Evolutionary conservation across 1,140 invertebrate genomes (phyloP), one percentile per base, ranked within the genome.

Genomic region (Stegodyphus mimosarum): DNA sequence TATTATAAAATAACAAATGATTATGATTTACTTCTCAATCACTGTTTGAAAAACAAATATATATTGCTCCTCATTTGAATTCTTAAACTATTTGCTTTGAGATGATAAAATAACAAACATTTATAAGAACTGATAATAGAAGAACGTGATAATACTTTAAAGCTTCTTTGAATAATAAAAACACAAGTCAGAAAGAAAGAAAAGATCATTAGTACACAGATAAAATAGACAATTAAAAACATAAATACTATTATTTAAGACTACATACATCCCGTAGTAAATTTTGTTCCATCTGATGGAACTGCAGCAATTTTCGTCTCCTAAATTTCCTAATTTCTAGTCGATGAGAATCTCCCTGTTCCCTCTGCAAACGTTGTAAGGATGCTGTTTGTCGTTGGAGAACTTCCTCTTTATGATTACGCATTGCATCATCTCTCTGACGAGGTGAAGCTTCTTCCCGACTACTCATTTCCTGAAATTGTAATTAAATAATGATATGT

Each of bases 261-360:
- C n/a, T 50, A 69, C 91, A 90, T 91, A 96, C 96, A 92, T 99
- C 97, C 88, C 95, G 91, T 63, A 98, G 91, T 88, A 98, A 91
- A 89, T 98, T 96, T 90, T 98, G 95, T 90, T 99, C 97, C 87
- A 98, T 92, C 88, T 94, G 94, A 89, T 99, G 97, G 88, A 94
- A 94, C 81, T 94, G 93, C 51, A 98, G 92, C 90, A 99, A 92
- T 90, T 97, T 96, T 92, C 96, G 95, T 91, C 98, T 93, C 85
- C 95, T 93, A 91, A 98, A 98, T 90, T 97, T 96, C 66, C 97
- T 92, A 88, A 98, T 94, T 93, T 99, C 97, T 87, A 98, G 92
- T 89, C 98, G 95, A 88, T 98, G 92, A 89, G 97, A 95, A 89
- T 98, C 95, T 89, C 95, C 95, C 91, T 99, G 98, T 84, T 95